A percentile compares a stretch with the other conserved stretches of the same genome.
Evolutionary conservation across 2,888 invertebrate species (phyloP).

Genomic region (Dasypogon diadema): DNA sequence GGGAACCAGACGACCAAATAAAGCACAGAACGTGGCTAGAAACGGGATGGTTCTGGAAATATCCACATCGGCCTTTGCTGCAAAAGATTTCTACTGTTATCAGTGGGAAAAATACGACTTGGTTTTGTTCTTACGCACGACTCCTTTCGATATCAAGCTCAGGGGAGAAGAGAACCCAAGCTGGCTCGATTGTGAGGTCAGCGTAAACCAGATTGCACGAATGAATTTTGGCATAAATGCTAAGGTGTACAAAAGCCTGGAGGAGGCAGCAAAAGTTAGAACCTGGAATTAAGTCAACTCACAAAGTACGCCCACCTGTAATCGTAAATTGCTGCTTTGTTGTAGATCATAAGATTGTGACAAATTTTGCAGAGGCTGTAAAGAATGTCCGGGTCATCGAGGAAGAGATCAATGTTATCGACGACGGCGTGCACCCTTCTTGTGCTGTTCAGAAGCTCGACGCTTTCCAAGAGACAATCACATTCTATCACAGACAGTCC

Average conservation of each 20-base stretch:
- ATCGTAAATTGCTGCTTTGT: conserved; percentile 85
- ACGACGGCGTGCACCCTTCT: conserved; percentile 71
- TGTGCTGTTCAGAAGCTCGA: conserved; percentile 77
- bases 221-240: conserved; percentile 85
- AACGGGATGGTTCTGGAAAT: conserved; percentile 77
- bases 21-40: conserved; percentile 84
- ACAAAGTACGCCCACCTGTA: conserved; percentile 76
- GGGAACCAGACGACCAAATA: conserved; percentile 83
- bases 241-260: conserved; percentile 80
- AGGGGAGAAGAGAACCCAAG: conserved; percentile 67
- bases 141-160: conserved; percentile 67
- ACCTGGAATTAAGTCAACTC: background rate
- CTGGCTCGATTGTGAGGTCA: conserved; percentile 66
- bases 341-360: conserved; percentile 85
- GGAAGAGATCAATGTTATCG: conserved; percentile 66
- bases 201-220: conserved; percentile 78
- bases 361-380: conserved; percentile 82
- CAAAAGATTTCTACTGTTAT: conserved; percentile 43
- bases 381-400: conserved; percentile 71
- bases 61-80: conserved; percentile 73
- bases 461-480: conserved; percentile 64
- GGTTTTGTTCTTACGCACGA: conserved; percentile 65
- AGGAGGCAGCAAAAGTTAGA: too few relatives aligned
- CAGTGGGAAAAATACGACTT: background rate
- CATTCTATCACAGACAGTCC: conserved; percentile 62